These are phyloP conservation scores for Sinocyclocheilus grahami DNA, from an alignment of 2,113 vertebrate genomes.

Conservation along the genomic window DNA sequence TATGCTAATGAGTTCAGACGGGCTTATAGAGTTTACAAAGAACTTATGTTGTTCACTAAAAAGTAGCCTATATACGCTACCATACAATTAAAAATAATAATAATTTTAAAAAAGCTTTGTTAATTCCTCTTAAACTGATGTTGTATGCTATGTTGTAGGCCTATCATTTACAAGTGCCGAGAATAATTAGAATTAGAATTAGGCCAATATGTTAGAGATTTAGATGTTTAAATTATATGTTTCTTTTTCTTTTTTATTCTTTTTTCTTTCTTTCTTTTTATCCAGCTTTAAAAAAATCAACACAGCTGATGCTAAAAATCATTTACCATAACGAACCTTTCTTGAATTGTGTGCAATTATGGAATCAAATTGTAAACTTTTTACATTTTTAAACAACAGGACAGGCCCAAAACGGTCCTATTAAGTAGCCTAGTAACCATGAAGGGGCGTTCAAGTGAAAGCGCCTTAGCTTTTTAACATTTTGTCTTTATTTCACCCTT, in stretches of 20 bases:
- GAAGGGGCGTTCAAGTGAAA: conserved; percentile 28
- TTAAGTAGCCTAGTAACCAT: background rate
- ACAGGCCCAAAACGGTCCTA: background rate
- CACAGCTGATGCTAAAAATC: background rate
- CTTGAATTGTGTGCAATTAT: background rate
- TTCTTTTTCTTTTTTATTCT: background rate
- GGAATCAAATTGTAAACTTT: background rate
- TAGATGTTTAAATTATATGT: background rate
- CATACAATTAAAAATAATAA: no score
- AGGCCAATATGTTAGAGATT: background rate
- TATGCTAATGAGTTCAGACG: conserved; percentile 47
- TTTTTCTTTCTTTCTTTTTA: background rate
- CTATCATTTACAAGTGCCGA: background rate
- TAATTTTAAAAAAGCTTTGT: background rate
- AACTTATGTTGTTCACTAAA: background rate
- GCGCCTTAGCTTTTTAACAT: conserved; percentile 76
- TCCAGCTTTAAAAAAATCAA: background rate
- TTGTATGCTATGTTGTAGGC: background rate
- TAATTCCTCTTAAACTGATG: background rate
- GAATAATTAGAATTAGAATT: background rate
- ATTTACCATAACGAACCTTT: background rate
- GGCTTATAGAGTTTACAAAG: conserved; percentile 27
- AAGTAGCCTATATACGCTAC: background rate
- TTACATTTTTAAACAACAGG: background rate
- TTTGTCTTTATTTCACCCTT: conserved; percentile 77